Percentiles rank a stretch among this genome's conserved stretches.
Conservation (phyloP, 92 coral and sea anemone genomes). For the Parazoanthus swiftii region DNA sequence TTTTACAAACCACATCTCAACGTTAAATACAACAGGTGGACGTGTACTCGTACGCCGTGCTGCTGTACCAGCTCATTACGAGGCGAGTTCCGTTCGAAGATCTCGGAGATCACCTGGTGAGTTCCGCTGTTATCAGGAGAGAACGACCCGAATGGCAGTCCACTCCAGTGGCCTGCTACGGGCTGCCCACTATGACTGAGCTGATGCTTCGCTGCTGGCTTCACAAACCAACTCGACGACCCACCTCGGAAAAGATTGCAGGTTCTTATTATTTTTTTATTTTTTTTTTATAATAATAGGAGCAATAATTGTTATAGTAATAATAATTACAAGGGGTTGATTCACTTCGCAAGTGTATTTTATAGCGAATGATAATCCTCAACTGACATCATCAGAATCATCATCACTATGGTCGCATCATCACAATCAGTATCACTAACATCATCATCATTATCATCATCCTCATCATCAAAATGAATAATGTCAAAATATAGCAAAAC, state of each 20-base stretch:
- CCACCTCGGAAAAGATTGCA: slow-evolving; percentile 65
- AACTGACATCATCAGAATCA: too few species aligned
- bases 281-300: too few species aligned
- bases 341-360: too few species aligned
- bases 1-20: not conserved
- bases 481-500: too few species aligned
- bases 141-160: slow-evolving; percentile 81
- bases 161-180: slow-evolving; percentile 57
- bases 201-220: slow-evolving; percentile 87
- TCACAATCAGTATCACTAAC: not conserved
- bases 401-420: not conserved
- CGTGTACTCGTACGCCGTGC: slow-evolving; percentile 86
- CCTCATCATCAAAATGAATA: not conserved
- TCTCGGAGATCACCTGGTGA: slow-evolving; percentile 60
- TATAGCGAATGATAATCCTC: too few species aligned
- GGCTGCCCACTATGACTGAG: slow-evolving; percentile 85
- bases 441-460: not conserved
- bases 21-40: slow-evolving; percentile 61
- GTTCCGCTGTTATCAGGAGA: slow-evolving; percentile 69
- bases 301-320: too few species aligned
- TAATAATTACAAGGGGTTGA: too few species aligned
- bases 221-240: slow-evolving; percentile 77
- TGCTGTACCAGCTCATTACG: slow-evolving; percentile 81
- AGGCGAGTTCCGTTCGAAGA: slow-evolving; percentile 74
- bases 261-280: not conserved